Percentiles rank a stretch among this genome's conserved stretches.
phyloP scores from a whole-genome alignment of 2,888 invertebrate species.

The Thysanoteuthis rhombus region DNA sequence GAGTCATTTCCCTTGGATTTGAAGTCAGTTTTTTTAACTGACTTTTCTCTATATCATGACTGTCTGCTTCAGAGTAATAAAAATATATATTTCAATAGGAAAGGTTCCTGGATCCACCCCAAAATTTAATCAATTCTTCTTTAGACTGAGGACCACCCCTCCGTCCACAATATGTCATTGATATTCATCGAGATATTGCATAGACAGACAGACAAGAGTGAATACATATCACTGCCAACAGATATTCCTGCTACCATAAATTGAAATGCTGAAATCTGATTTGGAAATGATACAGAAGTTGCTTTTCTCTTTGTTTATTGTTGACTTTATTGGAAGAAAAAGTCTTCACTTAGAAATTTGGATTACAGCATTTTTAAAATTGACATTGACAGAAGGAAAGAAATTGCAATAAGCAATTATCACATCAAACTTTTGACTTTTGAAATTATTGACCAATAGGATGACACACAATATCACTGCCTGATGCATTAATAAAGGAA shows the following conservation, averaged over 20 bases:
- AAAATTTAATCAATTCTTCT: too few species aligned
- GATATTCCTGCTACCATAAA: background rate
- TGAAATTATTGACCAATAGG: background rate
- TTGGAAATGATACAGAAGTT: background rate
- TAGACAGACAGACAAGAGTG: too few species aligned
- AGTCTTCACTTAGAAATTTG: too few species aligned
- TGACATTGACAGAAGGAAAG: background rate
- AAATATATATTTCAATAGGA: too few species aligned
- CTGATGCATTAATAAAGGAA: background rate
- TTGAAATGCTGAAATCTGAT: background rate
- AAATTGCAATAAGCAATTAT: background rate
- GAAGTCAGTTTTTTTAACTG: too few species aligned
- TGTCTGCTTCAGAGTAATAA: too few species aligned
- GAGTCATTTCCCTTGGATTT: too few species aligned
- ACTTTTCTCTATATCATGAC: too few species aligned
- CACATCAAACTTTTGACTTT: background rate
- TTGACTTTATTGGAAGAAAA: background rate
- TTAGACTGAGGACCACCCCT: too few species aligned
- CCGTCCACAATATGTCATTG: too few species aligned
- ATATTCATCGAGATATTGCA: too few species aligned
- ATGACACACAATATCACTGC: background rate
- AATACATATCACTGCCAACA: background rate
- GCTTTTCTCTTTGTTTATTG: background rate
- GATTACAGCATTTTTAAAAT: background rate
- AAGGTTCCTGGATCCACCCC: too few species aligned